phyloP scores from a whole-genome alignment of 2,113 vertebrate genomes.

The Diadophis punctatus region DNA sequence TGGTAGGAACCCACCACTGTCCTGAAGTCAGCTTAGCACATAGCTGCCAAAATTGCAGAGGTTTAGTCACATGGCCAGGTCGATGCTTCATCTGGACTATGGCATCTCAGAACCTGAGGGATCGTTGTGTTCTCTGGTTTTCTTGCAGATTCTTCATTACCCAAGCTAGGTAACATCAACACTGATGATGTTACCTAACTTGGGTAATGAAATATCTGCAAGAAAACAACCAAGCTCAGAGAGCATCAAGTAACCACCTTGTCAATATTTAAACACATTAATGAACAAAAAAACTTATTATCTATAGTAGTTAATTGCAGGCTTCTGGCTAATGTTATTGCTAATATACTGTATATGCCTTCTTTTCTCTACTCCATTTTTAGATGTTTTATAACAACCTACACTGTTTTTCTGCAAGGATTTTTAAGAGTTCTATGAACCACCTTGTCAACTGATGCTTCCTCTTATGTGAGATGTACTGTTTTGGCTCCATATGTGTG shows the following conservation, averaged over 20 bases:
- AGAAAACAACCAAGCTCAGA: not conserved
- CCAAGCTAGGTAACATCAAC: not conserved
- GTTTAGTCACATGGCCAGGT: not conserved
- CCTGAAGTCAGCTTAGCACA: not conserved
- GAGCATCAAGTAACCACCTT: not conserved
- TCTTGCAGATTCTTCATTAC: not conserved
- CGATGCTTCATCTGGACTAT: not conserved
- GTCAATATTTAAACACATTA: not conserved
- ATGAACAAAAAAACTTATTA: not conserved
- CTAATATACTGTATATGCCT: not conserved
- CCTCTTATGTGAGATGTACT: not conserved
- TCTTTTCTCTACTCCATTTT: not conserved
- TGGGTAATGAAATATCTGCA: not conserved
- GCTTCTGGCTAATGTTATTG: not conserved
- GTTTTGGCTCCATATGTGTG: not conserved
- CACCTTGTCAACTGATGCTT: not conserved
- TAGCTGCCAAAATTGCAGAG: not conserved
- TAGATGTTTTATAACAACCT: not conserved
- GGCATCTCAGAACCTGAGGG: not conserved
- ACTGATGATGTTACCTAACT: not conserved
- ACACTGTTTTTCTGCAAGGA: not conserved
- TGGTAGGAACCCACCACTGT: no score
- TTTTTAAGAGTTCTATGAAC: not conserved
- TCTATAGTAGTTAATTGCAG: not conserved
- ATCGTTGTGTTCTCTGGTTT: not conserved